Evolutionary conservation across 2,113 vertebrate species (phyloP).

Genomic region (Phycodurus eques): DNA sequence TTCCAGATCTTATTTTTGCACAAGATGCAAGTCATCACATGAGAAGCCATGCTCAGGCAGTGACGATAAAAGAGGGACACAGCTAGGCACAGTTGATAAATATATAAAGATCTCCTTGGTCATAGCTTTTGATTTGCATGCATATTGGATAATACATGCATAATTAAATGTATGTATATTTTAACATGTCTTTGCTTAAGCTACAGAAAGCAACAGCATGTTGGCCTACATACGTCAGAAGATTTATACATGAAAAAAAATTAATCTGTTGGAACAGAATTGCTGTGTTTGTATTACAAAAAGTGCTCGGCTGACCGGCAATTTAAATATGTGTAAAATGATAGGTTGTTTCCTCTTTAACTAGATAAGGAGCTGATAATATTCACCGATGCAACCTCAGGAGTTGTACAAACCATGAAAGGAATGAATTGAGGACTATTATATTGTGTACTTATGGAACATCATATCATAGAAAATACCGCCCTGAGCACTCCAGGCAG

Average conservation of each 20-base stretch:
- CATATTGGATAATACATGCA: conserved; percentile 23
- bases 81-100: conserved; percentile 15
- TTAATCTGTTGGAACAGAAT: neutral
- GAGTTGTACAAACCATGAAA: neutral
- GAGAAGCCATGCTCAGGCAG: neutral
- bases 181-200: conserved; percentile 13
- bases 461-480: neutral
- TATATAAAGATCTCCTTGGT: conserved; percentile 25
- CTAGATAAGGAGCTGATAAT: neutral
- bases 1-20: conserved; percentile 4
- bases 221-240: conserved; percentile 9
- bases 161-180: conserved; percentile 28
- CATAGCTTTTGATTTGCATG: conserved; percentile 13
- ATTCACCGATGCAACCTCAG: neutral
- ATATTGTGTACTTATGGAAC: neutral
- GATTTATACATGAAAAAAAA: neutral
- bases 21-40: conserved; percentile 9
- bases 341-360: no score
- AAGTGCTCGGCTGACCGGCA: neutral
- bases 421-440: neutral
- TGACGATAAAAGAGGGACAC: neutral
- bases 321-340: neutral
- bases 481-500: no score
- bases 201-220: conserved; percentile 2
- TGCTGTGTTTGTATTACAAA: neutral